These are phyloP conservation scores for Clarias pachynema DNA, from an alignment of 2,797 vertebrate species.

Conservation along the genomic window DNA sequence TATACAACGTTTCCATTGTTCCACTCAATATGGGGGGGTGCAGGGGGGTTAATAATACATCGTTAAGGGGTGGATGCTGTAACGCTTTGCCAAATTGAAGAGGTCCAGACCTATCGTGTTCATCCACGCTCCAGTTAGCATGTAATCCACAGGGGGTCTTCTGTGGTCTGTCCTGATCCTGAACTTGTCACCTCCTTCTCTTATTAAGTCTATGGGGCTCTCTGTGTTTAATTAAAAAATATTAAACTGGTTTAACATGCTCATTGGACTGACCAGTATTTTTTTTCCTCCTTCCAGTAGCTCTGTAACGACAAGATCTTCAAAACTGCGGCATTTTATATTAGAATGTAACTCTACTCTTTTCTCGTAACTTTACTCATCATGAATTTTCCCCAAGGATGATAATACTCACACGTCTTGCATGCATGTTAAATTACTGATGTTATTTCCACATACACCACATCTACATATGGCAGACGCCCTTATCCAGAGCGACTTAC, in stretches of 20 bases:
- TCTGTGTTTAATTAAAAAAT: neutral
- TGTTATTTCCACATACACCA: no score
- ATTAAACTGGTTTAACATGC: neutral
- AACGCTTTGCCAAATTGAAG: conserved; percentile 65
- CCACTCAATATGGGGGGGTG: neutral
- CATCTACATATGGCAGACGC: no score
- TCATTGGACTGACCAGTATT: neutral
- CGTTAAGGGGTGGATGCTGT: conserved; percentile 30
- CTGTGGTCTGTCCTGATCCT: conserved; percentile 58
- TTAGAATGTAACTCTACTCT: no score
- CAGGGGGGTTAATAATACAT: conserved; percentile 19
- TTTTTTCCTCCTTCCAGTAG: neutral
- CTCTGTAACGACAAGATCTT: neutral
- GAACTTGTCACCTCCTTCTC: conserved; percentile 52
- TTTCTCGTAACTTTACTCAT: no score
- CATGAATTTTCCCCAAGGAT: neutral
- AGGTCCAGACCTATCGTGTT: conserved; percentile 67
- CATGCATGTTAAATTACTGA: neutral
- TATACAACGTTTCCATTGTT: neutral
- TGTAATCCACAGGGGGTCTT: conserved; percentile 64
- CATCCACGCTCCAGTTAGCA: conserved; percentile 77
- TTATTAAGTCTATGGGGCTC: neutral
- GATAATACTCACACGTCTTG: neutral
- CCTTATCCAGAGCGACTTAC: no score
- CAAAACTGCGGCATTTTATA: neutral